Percentiles rank a stretch among this genome's conserved stretches.
These are phyloP conservation scores for Tetrao urogallus DNA, from an alignment of 2,113 vertebrate genomes.

Conservation along the genomic window DNA sequence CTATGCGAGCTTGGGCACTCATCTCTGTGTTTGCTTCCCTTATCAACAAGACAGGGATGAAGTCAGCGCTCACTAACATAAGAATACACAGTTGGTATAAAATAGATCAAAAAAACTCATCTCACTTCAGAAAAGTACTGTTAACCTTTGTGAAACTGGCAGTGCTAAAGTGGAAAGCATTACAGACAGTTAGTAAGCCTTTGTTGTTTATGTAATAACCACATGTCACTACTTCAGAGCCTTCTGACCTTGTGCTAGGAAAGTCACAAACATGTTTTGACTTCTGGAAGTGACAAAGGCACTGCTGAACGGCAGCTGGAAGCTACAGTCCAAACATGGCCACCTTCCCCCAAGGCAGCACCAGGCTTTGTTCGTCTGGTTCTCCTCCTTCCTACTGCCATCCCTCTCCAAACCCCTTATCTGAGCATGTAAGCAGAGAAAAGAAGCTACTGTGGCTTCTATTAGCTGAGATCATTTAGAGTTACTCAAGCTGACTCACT, in stretches of 20 bases:
- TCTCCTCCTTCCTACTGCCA: not conserved
- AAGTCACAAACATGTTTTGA: constrained; percentile 29
- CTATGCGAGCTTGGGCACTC: not conserved
- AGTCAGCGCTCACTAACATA: not conserved
- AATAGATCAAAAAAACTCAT: not conserved
- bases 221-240: not conserved
- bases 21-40: not conserved
- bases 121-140: not conserved
- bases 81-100: not conserved
- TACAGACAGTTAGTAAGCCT: not conserved
- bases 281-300: not conserved
- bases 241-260: constrained; percentile 25
- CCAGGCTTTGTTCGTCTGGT: not conserved
- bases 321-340: not conserved
- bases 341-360: not conserved
- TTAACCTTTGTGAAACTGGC: not conserved
- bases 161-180: not conserved
- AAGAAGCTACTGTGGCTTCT: not conserved
- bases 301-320: not conserved
- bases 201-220: not conserved
- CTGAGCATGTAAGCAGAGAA: not conserved
- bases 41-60: not conserved
- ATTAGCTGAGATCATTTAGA: not conserved
- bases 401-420: not conserved
- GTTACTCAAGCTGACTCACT: constrained; percentile 17